A percentile compares a stretch with the other conserved stretches of the same genome.
Conservation (phyloP, 2,113 vertebrate genomes). For the Halichoeres trimaculatus region DNA sequence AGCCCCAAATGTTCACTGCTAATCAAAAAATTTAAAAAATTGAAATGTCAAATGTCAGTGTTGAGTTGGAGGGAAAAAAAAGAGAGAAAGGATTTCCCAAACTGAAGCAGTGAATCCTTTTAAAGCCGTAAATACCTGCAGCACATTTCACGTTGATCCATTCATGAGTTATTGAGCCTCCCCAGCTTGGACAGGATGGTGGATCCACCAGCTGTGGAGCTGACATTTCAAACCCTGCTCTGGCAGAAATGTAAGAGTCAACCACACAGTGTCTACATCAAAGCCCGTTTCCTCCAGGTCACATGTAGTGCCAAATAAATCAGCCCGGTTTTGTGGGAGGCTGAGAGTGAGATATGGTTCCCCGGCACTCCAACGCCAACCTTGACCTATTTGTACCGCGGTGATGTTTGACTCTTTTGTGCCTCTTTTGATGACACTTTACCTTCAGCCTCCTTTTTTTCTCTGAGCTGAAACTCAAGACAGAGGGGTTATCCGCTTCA, state of each 20-base stretch:
- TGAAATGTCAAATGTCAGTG: too few relatives aligned
- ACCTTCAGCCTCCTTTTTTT: constrained; percentile 47
- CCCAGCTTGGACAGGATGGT: background rate
- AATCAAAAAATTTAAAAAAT: too few relatives aligned
- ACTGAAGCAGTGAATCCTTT: background rate
- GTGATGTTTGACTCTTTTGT: constrained; percentile 65
- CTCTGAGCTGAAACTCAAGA: constrained; percentile 75
- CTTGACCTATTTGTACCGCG: constrained; percentile 59
- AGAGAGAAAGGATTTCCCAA: too few relatives aligned
- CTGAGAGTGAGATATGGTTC: constrained; percentile 57
- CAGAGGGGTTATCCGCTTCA: constrained; percentile 64
- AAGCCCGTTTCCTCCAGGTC: background rate
- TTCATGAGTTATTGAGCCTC: background rate
- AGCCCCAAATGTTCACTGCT: too few relatives aligned
- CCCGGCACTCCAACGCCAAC: constrained; percentile 47
- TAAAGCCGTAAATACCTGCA: background rate
- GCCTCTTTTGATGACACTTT: constrained; percentile 70
- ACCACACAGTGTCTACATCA: constrained; percentile 10
- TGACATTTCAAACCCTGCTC: background rate
- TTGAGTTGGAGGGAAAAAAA: too few relatives aligned
- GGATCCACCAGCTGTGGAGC: background rate
- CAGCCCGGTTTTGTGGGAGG: constrained; percentile 31
- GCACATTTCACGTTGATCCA: background rate
- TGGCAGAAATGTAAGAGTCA: background rate
- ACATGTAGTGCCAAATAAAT: constrained; percentile 53